A percentile compares a stretch with the other conserved stretches of the same genome.
Conservation (phyloP, 2,888 invertebrate genomes). For the Leucania comma region DNA sequence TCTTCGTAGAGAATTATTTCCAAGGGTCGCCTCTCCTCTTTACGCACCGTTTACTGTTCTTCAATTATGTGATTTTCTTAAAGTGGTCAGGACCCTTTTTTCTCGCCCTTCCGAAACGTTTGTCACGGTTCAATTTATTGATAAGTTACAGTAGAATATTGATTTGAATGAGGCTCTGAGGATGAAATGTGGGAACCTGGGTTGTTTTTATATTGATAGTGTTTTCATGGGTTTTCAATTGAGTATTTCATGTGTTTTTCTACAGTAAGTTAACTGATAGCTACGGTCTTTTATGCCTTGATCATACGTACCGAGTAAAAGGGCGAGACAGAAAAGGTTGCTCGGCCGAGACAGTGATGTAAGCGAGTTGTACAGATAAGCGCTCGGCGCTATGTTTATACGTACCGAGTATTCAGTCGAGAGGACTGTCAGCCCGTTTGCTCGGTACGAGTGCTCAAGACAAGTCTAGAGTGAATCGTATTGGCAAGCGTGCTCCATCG, state of each 20-base stretch:
- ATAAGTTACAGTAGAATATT: slow-evolving; percentile 68
- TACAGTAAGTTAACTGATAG: too few species aligned
- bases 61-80: slow-evolving; percentile 90
- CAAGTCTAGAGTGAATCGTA: too few species aligned
- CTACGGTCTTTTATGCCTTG: too few species aligned
- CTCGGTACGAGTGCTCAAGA: too few species aligned
- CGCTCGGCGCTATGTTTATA: too few species aligned
- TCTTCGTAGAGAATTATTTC: slow-evolving; percentile 79
- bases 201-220: slow-evolving; percentile 23
- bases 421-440: too few species aligned
- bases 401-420: too few species aligned
- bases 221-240: background rate
- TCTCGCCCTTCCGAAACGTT: slow-evolving; percentile 69
- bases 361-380: too few species aligned
- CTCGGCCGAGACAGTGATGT: too few species aligned
- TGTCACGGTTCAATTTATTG: slow-evolving; percentile 77
- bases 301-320: too few species aligned
- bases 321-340: too few species aligned
- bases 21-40: slow-evolving; percentile 82
- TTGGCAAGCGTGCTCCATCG: too few species aligned
- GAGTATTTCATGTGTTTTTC: background rate
- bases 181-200: slow-evolving; percentile 7
- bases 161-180: slow-evolving; percentile 48
- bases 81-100: slow-evolving; percentile 86
- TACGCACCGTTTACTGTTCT: slow-evolving; percentile 89